Percentiles rank a stretch among this genome's conserved stretches.
Evolutionary conservation across 1,140 invertebrate genomes (phyloP).

Genomic region (Neodiprion fabricii): DNA sequence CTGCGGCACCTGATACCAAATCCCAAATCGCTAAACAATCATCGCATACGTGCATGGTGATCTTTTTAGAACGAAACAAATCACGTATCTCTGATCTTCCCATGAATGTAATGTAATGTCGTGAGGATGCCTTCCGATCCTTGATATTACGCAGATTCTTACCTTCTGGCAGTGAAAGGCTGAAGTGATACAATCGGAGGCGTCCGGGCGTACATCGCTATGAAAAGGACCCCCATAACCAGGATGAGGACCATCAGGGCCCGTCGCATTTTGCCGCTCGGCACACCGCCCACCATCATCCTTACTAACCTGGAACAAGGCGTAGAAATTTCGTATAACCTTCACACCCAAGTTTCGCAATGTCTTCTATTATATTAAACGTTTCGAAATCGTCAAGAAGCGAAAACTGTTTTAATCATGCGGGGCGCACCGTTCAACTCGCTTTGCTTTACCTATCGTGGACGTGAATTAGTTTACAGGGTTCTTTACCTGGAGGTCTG

Average conservation of each 20-base stretch:
- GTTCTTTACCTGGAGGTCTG: background rate
- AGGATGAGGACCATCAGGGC: conserved; percentile 62
- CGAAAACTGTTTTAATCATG: background rate
- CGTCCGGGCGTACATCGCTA: conserved; percentile 62
- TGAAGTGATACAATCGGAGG: conserved; percentile 56
- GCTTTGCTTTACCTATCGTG: background rate
- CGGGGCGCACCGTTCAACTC: background rate
- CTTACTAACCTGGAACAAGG: conserved; percentile 48
- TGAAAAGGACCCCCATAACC: conserved; percentile 60
- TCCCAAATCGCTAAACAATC: too few species aligned
- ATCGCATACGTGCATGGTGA: too few species aligned
- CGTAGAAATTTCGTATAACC: background rate
- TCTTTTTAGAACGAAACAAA: too few species aligned
- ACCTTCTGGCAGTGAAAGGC: conserved; percentile 54
- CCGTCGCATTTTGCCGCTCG: conserved; percentile 61
- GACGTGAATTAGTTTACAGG: background rate
- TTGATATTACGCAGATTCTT: conserved; percentile 21
- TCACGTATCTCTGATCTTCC: too few species aligned
- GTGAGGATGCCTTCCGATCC: too few species aligned
- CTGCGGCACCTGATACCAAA: too few species aligned
- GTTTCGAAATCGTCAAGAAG: background rate
- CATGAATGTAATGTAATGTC: too few species aligned
- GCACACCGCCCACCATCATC: conserved; percentile 59
- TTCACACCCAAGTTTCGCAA: conserved; percentile 8
- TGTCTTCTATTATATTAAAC: too few species aligned